Percentiles rank a stretch among this genome's conserved stretches.
Conservation (phyloP, 2,797 vertebrate genomes). For the Notamacropus eugenii region DNA sequence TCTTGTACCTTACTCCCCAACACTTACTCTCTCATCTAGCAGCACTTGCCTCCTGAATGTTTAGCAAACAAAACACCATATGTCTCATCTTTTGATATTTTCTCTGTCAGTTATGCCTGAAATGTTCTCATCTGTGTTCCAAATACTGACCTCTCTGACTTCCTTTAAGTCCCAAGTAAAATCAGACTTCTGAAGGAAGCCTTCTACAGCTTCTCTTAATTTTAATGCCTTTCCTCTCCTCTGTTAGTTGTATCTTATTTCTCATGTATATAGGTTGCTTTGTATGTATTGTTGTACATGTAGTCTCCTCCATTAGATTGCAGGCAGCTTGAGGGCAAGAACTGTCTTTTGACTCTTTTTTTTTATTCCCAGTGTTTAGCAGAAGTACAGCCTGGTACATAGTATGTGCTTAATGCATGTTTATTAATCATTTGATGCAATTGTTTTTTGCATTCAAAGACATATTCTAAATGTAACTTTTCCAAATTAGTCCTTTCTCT, state of each 20-base stretch:
- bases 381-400: neutral
- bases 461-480: neutral
- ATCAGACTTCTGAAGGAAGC: neutral
- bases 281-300: neutral
- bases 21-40: neutral
- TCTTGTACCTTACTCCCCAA: neutral
- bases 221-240: neutral
- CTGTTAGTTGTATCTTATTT: neutral
- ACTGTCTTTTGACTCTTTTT: neutral
- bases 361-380: neutral
- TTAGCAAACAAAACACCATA: neutral
- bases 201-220: neutral
- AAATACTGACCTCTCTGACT: neutral
- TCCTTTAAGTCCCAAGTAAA: neutral
- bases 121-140: neutral
- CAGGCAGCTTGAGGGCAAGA: neutral
- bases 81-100: neutral
- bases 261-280: neutral
- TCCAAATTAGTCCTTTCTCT: neutral
- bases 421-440: neutral
- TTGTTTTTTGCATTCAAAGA: neutral
- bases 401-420: neutral
- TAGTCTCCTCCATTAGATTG: neutral
- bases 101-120: neutral
- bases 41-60: neutral